These are phyloP conservation scores for Seira musarum DNA, from an alignment of 2,888 invertebrate species.

Conservation along the genomic window DNA sequence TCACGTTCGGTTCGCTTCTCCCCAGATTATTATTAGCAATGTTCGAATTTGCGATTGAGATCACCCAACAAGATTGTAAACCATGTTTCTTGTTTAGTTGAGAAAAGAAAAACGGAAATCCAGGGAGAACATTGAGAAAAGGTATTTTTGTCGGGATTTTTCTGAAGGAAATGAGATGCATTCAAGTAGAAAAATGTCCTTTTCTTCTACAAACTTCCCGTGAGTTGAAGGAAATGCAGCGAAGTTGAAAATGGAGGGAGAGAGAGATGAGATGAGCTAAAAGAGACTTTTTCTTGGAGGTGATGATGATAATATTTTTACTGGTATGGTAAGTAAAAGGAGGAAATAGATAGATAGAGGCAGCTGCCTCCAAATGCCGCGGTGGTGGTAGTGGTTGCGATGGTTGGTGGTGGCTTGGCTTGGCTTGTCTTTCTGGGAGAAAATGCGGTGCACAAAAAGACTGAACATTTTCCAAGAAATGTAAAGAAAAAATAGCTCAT, in stretches of 20 bases:
- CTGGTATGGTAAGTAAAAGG: too few species aligned
- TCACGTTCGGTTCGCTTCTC: slow-evolving; percentile 4
- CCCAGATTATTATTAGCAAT: background rate
- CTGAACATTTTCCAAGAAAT: too few species aligned
- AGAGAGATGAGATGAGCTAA: background rate
- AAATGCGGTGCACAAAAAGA: too few species aligned
- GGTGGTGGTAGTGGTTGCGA: too few species aligned
- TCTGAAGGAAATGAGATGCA: slow-evolving; percentile 55
- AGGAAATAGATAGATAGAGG: background rate
- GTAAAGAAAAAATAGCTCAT: too few species aligned
- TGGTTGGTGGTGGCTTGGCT: background rate
- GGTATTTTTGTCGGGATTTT: slow-evolving; percentile 56
- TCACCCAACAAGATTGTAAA: slow-evolving; percentile 31
- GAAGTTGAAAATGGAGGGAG: background rate
- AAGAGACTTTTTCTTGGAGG: background rate
- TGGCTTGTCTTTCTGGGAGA: background rate
- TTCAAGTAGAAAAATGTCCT: slow-evolving; percentile 54
- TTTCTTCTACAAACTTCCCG: background rate
- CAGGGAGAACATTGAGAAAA: slow-evolving; percentile 29
- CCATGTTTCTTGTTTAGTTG: background rate
- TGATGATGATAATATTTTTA: background rate
- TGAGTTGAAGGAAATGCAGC: background rate
- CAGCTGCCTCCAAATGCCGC: background rate
- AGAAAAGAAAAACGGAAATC: slow-evolving; percentile 4
- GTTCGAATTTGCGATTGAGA: slow-evolving; percentile 12